Evolutionary conservation across 53 echinoderm and acorn worm genomes (phyloP), one percentile per base, ranked within the genome.

Genomic region (Astropecten irregularis): DNA sequence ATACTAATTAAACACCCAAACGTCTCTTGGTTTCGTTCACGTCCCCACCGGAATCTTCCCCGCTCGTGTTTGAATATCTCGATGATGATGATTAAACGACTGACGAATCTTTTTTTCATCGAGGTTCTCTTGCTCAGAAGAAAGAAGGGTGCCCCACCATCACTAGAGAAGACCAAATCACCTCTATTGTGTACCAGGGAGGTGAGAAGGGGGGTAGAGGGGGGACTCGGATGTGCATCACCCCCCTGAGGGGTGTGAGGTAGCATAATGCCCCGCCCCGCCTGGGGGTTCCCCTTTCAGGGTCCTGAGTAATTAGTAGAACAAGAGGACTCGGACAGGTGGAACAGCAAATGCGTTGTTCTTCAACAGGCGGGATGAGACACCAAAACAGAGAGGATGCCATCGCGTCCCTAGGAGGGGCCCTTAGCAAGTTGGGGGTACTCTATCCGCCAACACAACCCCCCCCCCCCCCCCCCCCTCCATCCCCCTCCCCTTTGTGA

Each of bases 241-340:
- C 37, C 25, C 57, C 57, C 56, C 11, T 2, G 54, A 34, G 68
- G 68, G 68, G 46, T 9, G 56, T 37, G 40, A 27, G 74, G 51
- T 55, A 18, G 74, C 37, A 42, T 13, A 51, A 74, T 74, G 74
- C 39, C 32, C 38, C 51, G 57, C 40, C 56, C 57, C 73, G 56
- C 74, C 51, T 74, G 26, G 40, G 57, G 74, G 74, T 42, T 28
- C 74, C 37, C 57, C 74, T 57, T 50, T 53, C 3, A 74, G 74
- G 74, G 55, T 74, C 57, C 32, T 74, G 74, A 74, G 74, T 74
- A 74, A 74, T 74, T 74, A 74, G 74, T 54, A 74, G 74, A 74
- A 74, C 74, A 74, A 74, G 74, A 35, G 74, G 57, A 15, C 57
- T 9, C 35, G 13, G 74, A 57, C 74, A 74, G 74, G 74, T 74